Base-by-base conservation (phyloP, 2,888 invertebrate species). In the Cepaea hortensis region DNA sequence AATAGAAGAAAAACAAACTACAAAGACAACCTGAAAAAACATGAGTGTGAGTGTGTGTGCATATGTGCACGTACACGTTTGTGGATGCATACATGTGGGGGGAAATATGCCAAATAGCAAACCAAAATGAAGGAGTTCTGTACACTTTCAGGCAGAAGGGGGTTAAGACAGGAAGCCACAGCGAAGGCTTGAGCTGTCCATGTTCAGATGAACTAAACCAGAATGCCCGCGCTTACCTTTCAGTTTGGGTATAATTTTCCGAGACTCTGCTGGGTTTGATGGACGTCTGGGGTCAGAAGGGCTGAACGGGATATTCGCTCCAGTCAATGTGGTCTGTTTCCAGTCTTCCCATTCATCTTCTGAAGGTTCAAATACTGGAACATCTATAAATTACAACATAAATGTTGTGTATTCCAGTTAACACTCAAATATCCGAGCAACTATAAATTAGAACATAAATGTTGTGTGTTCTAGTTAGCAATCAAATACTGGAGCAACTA, bases 221-320 rank as follows among this genome's bases (percentile, higher is more conserved):
- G 55, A 55, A 55, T 3, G 11, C 11, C 55, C 46, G 5, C 5
- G 20, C 46, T n/a, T 7, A 76, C 81, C 81, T 72, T 73, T 82
- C 15, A 75, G 76, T 48, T 68, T 84, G 23, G 61, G 83, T 15
- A 65, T 6, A 61, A 76, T 48, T 13, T 23, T 7, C 20, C 81
- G 55, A 48, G 75, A 11, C 46, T 48, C 79, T 46, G 70, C 20
- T n/a, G 48, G 46, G 50, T 88, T 77, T 68, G 73, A 70, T 50
- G 87, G 90, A 81, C 88, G 90, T 73, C 93, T 87, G 1, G 93
- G 93, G 84, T 93, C 93, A 61, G 88, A 82, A 3, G 89, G 90
- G 85, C 90, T 92, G 85, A 91, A 93, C 0, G 93, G 92, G 35
- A 93, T 90, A 86, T 93, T 93, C 18, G 93, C 92, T 46, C 93